These are phyloP conservation scores for Cephonodes hylas DNA, from an alignment of 2,888 invertebrate genomes.

Conservation along the genomic window DNA sequence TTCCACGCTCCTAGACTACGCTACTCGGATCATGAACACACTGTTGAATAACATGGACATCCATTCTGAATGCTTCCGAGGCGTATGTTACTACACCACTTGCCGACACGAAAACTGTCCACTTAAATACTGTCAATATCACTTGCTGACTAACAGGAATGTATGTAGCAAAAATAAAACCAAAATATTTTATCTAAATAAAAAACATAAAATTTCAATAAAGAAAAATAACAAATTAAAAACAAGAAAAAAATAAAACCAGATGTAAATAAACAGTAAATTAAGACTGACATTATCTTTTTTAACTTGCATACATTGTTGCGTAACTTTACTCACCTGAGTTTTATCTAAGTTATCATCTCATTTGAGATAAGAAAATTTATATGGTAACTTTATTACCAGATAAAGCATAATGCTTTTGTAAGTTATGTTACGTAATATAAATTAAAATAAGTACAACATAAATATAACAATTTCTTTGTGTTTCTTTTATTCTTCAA, in stretches of 20 bases:
- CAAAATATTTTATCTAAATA: not conserved
- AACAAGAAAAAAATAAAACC: conserved; percentile 5
- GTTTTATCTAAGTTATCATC: conserved; percentile 22
- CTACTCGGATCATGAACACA: conserved; percentile 47
- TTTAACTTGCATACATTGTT: not conserved
- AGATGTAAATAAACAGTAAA: not conserved
- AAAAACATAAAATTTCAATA: not conserved
- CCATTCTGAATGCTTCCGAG: conserved; percentile 43
- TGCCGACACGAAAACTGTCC: conserved; percentile 42
- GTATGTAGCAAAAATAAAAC: conserved; percentile 36
- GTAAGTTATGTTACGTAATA: not conserved
- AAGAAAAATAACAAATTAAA: not conserved
- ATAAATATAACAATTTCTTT: not conserved
- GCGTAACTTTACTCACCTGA: conserved; percentile 9
- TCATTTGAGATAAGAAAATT: conserved; percentile 23
- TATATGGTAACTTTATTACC: conserved; percentile 7
- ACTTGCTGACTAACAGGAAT: conserved; percentile 43
- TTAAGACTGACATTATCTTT: not conserved
- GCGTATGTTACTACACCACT: conserved; percentile 50
- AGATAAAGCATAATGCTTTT: not conserved
- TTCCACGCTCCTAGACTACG: conserved; percentile 42
- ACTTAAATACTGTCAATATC: conserved; percentile 46
- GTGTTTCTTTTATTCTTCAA: not conserved
- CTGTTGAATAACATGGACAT: conserved; percentile 44
- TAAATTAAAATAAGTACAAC: not conserved